Base-by-base conservation (phyloP, 2,113 vertebrate species). In the Rhea pennata region DNA sequence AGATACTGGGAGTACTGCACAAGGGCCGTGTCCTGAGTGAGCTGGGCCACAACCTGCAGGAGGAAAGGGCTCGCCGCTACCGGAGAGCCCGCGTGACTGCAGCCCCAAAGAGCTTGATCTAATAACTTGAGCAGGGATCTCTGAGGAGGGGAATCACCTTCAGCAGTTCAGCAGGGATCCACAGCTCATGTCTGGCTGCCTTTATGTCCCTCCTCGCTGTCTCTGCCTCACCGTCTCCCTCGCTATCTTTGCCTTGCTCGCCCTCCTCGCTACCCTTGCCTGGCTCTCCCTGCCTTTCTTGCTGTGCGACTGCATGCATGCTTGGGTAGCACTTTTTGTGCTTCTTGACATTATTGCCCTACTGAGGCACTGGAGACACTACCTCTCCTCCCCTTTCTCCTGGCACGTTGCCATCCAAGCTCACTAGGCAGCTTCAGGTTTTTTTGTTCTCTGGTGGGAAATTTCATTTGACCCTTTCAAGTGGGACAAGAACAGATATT, bases 401-500 rank as follows among this genome's bases (percentile, higher is more conserved):
- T 91, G 94, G 94, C 94, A 75, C 0, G 0, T 40, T 91, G 95
- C 87, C 96, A 91, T 71, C 61, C 79, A 91, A 90, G 93, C 78
- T 82, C 50, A 2, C 66, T 24, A 46, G 84, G 90, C 75, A 89
- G 86, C 91, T 75, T 62, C 78, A 44, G 73, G 4, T 5, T 70
- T 93, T 58, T 95, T 80, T 89, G 58, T 91, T 84, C 91, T 76
- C 92, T 87, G 82, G 86, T 96, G 93, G 94, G 92, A 97, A 92
- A 96, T 97, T 90, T 94, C 86, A 59, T 97, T 91, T 96, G 95
- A 95, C 88, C 88, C 81, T 93, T 90, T 97, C 96, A 96, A 97
- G 92, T 83, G 90, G 91, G 94, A 95, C 87, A 95, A 93, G 89
- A 96, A 78, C 48, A 94, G 96, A 95, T 91, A 95, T 87, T 91